phyloP scores from a whole-genome alignment of 2,888 invertebrate species.

The Ramazzottius varieornatus region DNA sequence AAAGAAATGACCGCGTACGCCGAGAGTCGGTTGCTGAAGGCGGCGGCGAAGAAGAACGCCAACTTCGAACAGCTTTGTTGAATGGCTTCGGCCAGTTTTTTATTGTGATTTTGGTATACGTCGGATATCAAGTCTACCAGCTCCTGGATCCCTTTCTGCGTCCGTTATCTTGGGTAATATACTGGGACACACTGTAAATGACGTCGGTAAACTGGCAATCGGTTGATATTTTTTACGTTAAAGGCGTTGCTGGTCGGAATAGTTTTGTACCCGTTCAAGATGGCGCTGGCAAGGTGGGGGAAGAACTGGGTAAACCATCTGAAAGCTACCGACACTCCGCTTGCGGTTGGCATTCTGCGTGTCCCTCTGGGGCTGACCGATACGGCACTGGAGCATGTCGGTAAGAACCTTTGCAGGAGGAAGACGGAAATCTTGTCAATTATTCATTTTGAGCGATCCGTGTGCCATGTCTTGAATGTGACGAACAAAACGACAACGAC shows the following conservation, averaged over 20 bases:
- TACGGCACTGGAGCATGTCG: neutral
- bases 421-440: too few species aligned
- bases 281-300: neutral
- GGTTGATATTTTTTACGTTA: too few species aligned
- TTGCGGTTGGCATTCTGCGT: neutral
- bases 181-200: too few species aligned
- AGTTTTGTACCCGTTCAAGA: neutral
- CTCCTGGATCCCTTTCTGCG: neutral
- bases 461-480: too few species aligned
- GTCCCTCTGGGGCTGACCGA: neutral
- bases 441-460: too few species aligned
- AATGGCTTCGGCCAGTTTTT: constrained; percentile 3
- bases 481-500: too few species aligned
- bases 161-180: neutral
- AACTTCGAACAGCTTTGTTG: neutral
- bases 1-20: too few species aligned
- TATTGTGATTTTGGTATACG: neutral
- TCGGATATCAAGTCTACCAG: neutral
- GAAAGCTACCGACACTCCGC: neutral
- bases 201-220: too few species aligned
- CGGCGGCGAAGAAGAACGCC: too few species aligned
- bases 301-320: neutral
- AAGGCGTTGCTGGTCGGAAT: neutral
- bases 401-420: too few species aligned
- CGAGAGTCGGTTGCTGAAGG: too few species aligned